Conservation (phyloP, 2,888 invertebrate species). For the Stenchaetothrips biformis region DNA sequence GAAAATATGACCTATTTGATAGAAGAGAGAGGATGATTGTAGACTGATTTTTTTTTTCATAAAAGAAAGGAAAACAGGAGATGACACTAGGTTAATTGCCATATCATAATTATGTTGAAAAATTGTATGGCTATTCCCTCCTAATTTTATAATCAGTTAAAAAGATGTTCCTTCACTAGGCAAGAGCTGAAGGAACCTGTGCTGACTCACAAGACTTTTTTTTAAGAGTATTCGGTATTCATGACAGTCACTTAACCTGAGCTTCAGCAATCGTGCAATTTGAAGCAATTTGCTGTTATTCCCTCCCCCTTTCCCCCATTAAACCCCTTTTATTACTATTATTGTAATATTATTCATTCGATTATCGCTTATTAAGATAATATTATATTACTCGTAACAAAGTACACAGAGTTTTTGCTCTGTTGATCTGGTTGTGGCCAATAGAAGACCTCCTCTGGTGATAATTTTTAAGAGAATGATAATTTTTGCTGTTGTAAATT, state of each 20-base stretch:
- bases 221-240: neutral
- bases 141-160: neutral
- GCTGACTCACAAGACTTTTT: neutral
- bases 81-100: neutral
- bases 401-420: too few species aligned
- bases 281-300: neutral
- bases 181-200: neutral
- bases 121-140: neutral
- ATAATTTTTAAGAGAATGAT: neutral
- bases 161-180: neutral
- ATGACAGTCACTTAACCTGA: neutral
- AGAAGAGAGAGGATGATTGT: neutral
- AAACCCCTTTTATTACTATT: neutral
- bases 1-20: neutral
- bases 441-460: too few species aligned
- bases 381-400: neutral
- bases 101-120: neutral
- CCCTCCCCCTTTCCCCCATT: neutral
- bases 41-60: neutral
- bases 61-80: neutral
- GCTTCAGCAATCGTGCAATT: neutral
- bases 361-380: neutral
- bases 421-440: too few species aligned
- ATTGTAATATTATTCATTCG: neutral
- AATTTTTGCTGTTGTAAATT: neutral